phyloP scores from a whole-genome alignment of 2,797 vertebrate genomes.

The Pangasius djambal region DNA sequence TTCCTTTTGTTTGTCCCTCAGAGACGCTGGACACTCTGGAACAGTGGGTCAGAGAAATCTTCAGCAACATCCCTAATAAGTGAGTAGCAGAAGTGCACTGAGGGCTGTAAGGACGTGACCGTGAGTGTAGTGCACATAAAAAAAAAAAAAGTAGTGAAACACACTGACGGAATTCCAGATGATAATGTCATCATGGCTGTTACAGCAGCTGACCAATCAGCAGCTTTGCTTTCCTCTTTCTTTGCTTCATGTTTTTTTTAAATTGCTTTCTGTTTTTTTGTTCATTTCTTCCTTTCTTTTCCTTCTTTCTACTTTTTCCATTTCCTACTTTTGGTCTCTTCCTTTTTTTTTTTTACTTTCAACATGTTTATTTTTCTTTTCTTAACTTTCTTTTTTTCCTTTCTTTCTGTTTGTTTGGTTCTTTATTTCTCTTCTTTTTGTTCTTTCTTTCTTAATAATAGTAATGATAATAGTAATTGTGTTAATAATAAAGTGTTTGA shows the following conservation, averaged over 20 bases:
- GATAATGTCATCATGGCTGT: not conserved
- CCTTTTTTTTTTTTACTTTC: not conserved
- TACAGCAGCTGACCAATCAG: not conserved
- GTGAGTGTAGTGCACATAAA: not conserved
- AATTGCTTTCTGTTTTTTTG: not conserved
- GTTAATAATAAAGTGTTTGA: not conserved
- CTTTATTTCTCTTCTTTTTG: not conserved
- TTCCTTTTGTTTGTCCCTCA: constrained; percentile 62
- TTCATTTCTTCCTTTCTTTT: not conserved
- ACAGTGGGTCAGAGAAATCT: constrained; percentile 95
- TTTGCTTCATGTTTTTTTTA: not conserved
- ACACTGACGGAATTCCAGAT: not conserved
- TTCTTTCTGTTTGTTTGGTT: not conserved
- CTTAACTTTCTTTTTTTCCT: not conserved
- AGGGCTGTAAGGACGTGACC: not conserved
- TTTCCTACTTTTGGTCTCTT: not conserved
- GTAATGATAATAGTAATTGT: not conserved
- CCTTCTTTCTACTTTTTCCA: not conserved
- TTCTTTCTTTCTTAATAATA: not conserved
- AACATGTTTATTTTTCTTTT: no score
- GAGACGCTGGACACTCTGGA: constrained; percentile 95
- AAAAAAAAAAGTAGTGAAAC: not conserved
- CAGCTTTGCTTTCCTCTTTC: not conserved
- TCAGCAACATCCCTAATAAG: constrained; percentile 94
- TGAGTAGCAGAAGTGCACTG: constrained; percentile 71